These are phyloP conservation scores for Ictalurus furcatus DNA, from an alignment of 2,113 vertebrate species.

Conservation along the genomic window DNA sequence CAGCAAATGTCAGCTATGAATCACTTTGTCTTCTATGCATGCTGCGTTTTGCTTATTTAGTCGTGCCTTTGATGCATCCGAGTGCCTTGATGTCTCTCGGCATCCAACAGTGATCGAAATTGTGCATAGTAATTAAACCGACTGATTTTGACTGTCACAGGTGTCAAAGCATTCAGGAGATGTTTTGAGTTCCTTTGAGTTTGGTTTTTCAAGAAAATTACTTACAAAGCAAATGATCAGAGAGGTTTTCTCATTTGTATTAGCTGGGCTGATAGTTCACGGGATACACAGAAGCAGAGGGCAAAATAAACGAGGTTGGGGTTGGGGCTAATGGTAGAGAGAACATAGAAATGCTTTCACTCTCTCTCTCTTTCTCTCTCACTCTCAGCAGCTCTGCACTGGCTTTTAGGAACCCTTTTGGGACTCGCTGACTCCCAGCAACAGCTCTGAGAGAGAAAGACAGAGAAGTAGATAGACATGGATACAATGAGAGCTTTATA, in stretches of 20 bases:
- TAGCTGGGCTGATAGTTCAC: neutral
- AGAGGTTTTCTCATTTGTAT: constrained; percentile 3
- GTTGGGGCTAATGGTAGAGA: constrained; percentile 38
- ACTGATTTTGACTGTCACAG: constrained; percentile 12
- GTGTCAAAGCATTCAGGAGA: constrained; percentile 6
- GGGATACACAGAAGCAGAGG: constrained; percentile 29
- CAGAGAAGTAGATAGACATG: constrained; percentile 2
- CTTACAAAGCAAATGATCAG: neutral
- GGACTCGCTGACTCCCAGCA: constrained; percentile 55
- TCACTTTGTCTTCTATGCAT: neutral
- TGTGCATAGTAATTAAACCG: constrained; percentile 26
- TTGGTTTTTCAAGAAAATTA: neutral
- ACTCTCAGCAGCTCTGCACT: constrained; percentile 57
- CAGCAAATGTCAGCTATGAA: constrained; percentile 31
- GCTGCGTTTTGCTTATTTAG: constrained; percentile 14
- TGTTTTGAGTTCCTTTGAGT: neutral
- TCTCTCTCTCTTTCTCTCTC: constrained; percentile 51
- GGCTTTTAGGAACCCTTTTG: constrained; percentile 70
- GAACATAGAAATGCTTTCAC: constrained; percentile 78
- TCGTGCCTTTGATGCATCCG: constrained; percentile 3
- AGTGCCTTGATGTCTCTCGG: neutral
- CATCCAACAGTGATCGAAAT: constrained; percentile 8
- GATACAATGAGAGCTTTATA: constrained; percentile 3
- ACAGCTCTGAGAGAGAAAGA: constrained; percentile 38
- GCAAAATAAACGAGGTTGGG: constrained; percentile 52